Evolutionary conservation across 2,888 invertebrate genomes (phyloP).

Genomic region (Cynaeus angustus): DNA sequence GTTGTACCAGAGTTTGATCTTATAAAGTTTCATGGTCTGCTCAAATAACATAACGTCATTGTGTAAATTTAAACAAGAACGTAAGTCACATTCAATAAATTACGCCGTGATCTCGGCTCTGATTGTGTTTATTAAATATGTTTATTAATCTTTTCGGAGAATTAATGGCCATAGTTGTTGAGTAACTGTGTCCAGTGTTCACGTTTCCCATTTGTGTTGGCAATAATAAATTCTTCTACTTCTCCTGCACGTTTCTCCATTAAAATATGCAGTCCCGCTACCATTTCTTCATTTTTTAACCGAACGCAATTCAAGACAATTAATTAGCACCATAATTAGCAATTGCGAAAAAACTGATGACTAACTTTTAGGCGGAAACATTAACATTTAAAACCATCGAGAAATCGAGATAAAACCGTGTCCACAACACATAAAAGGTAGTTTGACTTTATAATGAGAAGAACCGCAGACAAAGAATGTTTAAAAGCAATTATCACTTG

Average conservation of each 20-base stretch:
- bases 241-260: too few relatives aligned
- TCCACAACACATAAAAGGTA: neutral
- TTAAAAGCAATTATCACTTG: neutral
- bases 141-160: constrained; percentile 1
- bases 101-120: neutral
- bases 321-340: too few relatives aligned
- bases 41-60: constrained; percentile 3
- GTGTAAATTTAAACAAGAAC: constrained; percentile 14
- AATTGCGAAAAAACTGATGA: neutral
- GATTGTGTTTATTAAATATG: constrained; percentile 3
- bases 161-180: neutral
- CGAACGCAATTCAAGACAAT: too few relatives aligned
- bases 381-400: neutral
- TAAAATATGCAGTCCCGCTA: too few relatives aligned
- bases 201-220: too few relatives aligned
- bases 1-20: too few relatives aligned
- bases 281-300: too few relatives aligned
- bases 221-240: too few relatives aligned
- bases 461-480: constrained; percentile 2
- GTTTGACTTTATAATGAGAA: constrained; percentile 5
- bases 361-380: neutral
- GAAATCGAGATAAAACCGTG: neutral
- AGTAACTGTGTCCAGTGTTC: too few relatives aligned
- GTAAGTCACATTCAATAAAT: constrained; percentile 9
- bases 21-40: too few relatives aligned